These are phyloP conservation scores for Dipodomys ordii DNA, from an alignment of 2,113 vertebrate species.

Conservation along the genomic window DNA sequence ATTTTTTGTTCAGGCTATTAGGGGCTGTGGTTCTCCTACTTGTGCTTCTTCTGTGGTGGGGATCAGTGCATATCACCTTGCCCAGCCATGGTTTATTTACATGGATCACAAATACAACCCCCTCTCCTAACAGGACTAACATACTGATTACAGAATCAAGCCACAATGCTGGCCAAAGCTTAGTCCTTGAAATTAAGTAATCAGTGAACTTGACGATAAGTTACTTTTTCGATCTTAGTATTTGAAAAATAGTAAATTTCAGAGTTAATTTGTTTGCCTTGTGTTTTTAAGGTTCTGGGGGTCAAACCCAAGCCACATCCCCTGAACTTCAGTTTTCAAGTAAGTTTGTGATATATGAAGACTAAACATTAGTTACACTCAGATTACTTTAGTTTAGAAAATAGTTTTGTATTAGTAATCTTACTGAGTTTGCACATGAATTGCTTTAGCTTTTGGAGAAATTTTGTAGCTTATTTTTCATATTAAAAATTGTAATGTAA, in stretches of 20 bases:
- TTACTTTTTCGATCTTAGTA: slow-evolving; percentile 36
- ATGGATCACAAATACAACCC: too few relatives aligned
- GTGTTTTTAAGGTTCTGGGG: background rate
- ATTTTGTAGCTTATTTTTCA: slow-evolving; percentile 29
- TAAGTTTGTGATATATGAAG: slow-evolving; percentile 15
- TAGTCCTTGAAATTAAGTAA: background rate
- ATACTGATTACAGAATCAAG: too few relatives aligned
- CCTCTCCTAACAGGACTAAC: too few relatives aligned
- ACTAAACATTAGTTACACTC: slow-evolving; percentile 4
- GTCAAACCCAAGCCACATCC: background rate
- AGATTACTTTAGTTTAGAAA: background rate
- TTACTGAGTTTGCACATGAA: background rate
- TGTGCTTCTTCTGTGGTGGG: too few relatives aligned
- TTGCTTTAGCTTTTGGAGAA: slow-evolving; percentile 10
- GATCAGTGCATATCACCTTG: too few relatives aligned
- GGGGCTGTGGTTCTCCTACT: too few relatives aligned
- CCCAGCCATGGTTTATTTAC: too few relatives aligned
- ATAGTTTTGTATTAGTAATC: background rate
- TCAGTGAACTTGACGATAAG: background rate
- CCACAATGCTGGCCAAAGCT: slow-evolving; percentile 18
- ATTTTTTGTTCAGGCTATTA: too few relatives aligned
- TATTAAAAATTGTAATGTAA: slow-evolving; percentile 52
- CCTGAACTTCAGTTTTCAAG: slow-evolving; percentile 28
- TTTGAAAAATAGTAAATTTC: background rate
- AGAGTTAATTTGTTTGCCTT: background rate